These are phyloP conservation scores for Benitochromis conjunctus DNA, from an alignment of 2,113 vertebrate genomes.

Conservation along the genomic window DNA sequence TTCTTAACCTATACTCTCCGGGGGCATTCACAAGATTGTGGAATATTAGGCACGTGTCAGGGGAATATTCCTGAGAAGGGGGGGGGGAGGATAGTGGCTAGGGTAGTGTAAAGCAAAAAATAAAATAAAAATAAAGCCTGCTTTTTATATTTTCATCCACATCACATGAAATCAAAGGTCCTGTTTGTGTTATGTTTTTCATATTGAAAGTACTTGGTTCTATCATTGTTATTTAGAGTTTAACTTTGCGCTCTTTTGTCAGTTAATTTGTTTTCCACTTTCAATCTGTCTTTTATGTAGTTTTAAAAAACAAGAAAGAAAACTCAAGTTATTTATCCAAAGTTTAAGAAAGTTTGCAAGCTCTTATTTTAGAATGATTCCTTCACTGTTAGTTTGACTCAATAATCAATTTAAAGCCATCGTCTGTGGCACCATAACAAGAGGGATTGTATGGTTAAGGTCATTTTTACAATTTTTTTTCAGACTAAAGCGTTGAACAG, in stretches of 20 bases:
- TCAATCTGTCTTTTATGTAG: not conserved
- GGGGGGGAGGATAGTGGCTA: not conserved
- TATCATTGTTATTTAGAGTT: not conserved
- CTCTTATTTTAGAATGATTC: not conserved
- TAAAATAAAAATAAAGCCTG: not conserved
- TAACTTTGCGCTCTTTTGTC: not conserved
- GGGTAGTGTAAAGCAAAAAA: not conserved
- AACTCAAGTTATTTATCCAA: not conserved
- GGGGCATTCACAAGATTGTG: conserved; percentile 23
- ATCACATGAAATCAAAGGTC: not conserved
- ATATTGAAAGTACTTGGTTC: not conserved
- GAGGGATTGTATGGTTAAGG: not conserved
- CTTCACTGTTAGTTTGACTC: not conserved
- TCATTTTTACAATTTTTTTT: not conserved
- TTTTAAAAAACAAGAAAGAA: not conserved
- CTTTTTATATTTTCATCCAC: not conserved
- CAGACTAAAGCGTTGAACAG: not conserved
- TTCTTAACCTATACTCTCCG: conserved; percentile 6
- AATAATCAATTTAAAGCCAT: not conserved
- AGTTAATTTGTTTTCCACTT: not conserved
- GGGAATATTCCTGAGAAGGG: not conserved
- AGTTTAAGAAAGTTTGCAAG: not conserved
- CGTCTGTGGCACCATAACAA: not conserved
- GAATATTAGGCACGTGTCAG: not conserved
- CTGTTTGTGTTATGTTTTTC: not conserved